Evolutionary conservation across 2,113 vertebrate species (phyloP), one percentile per base, ranked within the genome.

Genomic region (Urocolius indicus): DNA sequence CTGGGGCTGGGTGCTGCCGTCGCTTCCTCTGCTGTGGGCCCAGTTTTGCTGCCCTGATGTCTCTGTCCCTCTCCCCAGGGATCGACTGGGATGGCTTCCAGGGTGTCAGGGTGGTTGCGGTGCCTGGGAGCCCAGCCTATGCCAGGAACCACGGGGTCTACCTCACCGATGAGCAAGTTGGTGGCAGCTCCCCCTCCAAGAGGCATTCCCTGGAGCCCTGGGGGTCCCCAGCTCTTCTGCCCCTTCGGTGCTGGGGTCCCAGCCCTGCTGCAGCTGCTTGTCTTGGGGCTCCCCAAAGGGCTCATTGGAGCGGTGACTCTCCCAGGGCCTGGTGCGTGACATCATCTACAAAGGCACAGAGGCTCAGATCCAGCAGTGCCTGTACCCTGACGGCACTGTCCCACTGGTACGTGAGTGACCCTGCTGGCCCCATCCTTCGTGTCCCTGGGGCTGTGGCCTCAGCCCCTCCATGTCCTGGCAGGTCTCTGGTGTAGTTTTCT

Each of bases 401-500:
- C 99, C 99, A 0, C 96, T 99, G 99, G 99, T 99, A 97, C 1
- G 0, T 5, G 2, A 7, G 30, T 74, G 72, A 78, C 48, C 55
- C 54, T 85, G 46, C 54, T n/a, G 36, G 45, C 62, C 27, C 34
- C 0, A 0, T 55, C 21, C 16, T 9, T 85, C 4, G 1, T 29
- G 80, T 67, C 76, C 23, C 78, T 5, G 0, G 5, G 23, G 43
- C 84, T 3, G 7, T 38, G 20, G 17, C 38, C 62, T 93, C 58
- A 67, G 41, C 30, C 66, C 36, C 1, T 1, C n/a, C 54, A 30
- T 90, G 29, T 13, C 48, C 32, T 66, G 77, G 26, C 96, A 99
- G 99, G 99, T 99, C 11, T 99, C 99, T 0, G 99, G 99, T 16
- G 96, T 99, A 1, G 99, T 98, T 82, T 99, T 99, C 98, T 99